Conservation (phyloP, 2,888 invertebrate genomes). For the Ephialtes manifestator region DNA sequence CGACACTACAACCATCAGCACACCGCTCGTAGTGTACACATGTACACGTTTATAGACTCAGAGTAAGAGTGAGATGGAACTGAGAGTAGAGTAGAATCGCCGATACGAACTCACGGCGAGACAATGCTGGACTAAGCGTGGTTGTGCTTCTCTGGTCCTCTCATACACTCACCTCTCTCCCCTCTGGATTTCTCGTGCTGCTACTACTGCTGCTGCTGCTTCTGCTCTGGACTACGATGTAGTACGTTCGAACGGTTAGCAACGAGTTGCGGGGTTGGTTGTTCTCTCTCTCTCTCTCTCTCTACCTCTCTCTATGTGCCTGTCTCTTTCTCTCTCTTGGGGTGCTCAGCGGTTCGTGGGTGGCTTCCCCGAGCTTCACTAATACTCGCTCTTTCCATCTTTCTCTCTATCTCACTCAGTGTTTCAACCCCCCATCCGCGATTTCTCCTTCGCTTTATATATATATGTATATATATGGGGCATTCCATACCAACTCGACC, state of each 20-base stretch:
- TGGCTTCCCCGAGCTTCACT: conserved; percentile 53
- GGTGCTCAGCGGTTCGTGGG: conserved; percentile 27
- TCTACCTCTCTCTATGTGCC: no score
- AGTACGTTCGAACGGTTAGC: conserved; percentile 47
- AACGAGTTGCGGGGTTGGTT: conserved; percentile 36
- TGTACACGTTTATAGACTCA: conserved; percentile 10
- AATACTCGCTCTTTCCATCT: conserved; percentile 48
- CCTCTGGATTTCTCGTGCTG: conserved; percentile 43
- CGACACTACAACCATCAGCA: neutral
- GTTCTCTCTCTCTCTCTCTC: neutral
- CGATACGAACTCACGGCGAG: conserved; percentile 71
- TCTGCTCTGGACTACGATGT: conserved; percentile 57
- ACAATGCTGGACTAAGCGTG: conserved; percentile 74
- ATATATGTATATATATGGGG: conserved; percentile 18
- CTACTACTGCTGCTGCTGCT: conserved; percentile 41
- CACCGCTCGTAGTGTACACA: neutral
- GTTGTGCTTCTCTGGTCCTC: conserved; percentile 59
- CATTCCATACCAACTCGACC: no score
- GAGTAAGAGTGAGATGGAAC: conserved; percentile 22
- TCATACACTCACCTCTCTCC: conserved; percentile 55
- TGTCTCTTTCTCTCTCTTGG: conserved; percentile 11
- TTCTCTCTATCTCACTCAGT: conserved; percentile 22
- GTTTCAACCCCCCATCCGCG: conserved; percentile 43
- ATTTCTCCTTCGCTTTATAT: conserved; percentile 37
- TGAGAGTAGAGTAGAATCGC: conserved; percentile 44